Evolutionary conservation across 2,797 vertebrate species (phyloP), one percentile per base, ranked within the genome.

Genomic region (Alectoris magna): DNA sequence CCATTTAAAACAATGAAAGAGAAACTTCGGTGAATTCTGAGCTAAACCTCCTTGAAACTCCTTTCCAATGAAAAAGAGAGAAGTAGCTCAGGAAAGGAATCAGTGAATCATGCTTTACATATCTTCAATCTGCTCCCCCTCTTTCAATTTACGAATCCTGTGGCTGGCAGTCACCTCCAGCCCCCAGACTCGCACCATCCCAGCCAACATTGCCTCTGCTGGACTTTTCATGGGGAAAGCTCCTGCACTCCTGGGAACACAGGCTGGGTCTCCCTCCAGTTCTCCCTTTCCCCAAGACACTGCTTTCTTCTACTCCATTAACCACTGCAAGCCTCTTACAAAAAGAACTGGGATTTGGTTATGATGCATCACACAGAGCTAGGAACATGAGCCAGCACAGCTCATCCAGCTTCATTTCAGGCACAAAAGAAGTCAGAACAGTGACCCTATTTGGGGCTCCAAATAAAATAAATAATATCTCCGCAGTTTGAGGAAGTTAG

Each of bases 121-220:
- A 51, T 6, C 34, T 19, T 55, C 70, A 1, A 15, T 74, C 3
- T 10, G 41, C 7, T 29, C 38, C 26, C 60, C 60, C 11, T 29
- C 19, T 2, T 4, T 2, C 24, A 19, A 22, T n/a, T 88, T 22
- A 67, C 48, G 31, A 63, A 34, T 36, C 0, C 0, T 10, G 15
- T 9, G 38, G 10, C 38, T 24, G 18, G 39, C 48, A 55, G 17
- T 39, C 48, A 16, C 63, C 27, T 19, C 60, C 39, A 4, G 14
- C 34, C 27, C 1, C 1, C 44, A 69, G 19, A 58, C 38, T 36
- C 1, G 0, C 21, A 14, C 39, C 60, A 8, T 51, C 69, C 43
- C 2, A 46, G 5, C 39, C 43, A 48, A 48, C 15, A 6, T 3
- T 55, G 4, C 5, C 43, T 38, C 48, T 56, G 46, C 34, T 29